Evolutionary conservation across 2,113 vertebrate species (phyloP), one percentile per base, ranked within the genome.

Genomic region (Rostratula benghalensis): DNA sequence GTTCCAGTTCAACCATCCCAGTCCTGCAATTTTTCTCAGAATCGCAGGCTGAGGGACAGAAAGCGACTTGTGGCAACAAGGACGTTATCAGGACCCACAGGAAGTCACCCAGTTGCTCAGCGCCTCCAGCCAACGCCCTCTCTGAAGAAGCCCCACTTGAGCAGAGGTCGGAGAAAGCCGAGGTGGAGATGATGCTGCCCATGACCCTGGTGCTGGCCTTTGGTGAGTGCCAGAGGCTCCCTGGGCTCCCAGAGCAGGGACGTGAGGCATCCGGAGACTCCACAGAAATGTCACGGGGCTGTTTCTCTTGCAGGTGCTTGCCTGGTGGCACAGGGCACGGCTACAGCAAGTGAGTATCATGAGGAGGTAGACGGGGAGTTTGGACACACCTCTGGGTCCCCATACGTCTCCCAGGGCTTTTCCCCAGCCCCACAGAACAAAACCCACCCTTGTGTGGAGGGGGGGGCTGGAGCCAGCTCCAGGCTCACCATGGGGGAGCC

Each of bases 291-390:
- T 65, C 27, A 45, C 53, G 27, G 0, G 1, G n/a, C 37, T 73
- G 37, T 43, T 92, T 94, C 64, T 94, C 77, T 91, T 89, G 80
- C 77, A 97, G 93, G 87, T 1, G 13, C 41, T 70, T 96, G 95
- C 80, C 73, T 96, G 73, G 24, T 74, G 77, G 65, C 69, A 37
- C 89, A 93, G 64, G 81, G 41, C 10, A 6, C 61, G 77, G 73
- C 73, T 61, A 27, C 73, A 59, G 15, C 3, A 0, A 43, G 91
- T 96, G 64, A 95, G 91, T 94, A 87, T 28, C 64, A 31, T 8
- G 37, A 76, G 46, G 31, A 45, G 65, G n/a, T 31, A 41, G 12
- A 20, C 1, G 20, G 33, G 39, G 68, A 68, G 31, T 17, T 48
- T 61, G 70, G 39, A 39, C 39, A 39, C 39, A 39, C 39, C 39